Percentiles rank a stretch among this genome's conserved stretches.
Evolutionary conservation across 2,888 invertebrate species (phyloP).

Genomic region (Cheilosia vulpina): DNA sequence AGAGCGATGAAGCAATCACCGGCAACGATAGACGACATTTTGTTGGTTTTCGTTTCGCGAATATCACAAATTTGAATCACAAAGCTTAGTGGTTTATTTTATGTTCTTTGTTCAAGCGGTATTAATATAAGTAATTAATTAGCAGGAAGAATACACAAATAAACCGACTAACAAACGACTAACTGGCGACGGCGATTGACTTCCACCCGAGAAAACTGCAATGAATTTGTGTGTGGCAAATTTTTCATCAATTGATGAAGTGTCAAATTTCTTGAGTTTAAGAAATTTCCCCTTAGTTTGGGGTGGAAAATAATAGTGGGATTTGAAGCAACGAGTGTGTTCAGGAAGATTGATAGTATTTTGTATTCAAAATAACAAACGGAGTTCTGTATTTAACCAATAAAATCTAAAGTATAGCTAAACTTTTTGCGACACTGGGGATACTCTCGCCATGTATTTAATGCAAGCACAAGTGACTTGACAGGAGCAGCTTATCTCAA

Average conservation of each 20-base stretch:
- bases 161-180: slow-evolving; percentile 28
- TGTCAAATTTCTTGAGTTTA: slow-evolving; percentile 41
- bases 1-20: slow-evolving; percentile 91
- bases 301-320: slow-evolving; percentile 34
- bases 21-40: slow-evolving; percentile 71
- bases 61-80: slow-evolving; percentile 35
- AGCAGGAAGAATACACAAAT: background rate
- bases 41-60: slow-evolving; percentile 7
- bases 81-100: background rate
- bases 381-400: no score
- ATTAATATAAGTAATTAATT: slow-evolving; percentile 14
- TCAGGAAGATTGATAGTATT: background rate
- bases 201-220: slow-evolving; percentile 46
- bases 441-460: background rate
- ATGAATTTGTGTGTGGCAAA: slow-evolving; percentile 50
- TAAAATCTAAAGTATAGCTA: background rate
- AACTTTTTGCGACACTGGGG: background rate
- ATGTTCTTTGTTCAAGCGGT: background rate
- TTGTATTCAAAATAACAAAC: no score
- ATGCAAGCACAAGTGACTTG: no score
- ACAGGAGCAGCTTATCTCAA: no score
- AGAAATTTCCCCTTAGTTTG: slow-evolving; percentile 15
- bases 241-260: slow-evolving; percentile 32
- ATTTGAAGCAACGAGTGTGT: background rate
- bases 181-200: slow-evolving; percentile 23